Evolutionary conservation across 53 echinoderm and acorn worm genomes (phyloP).

Genomic region (Stichopus horrens): DNA sequence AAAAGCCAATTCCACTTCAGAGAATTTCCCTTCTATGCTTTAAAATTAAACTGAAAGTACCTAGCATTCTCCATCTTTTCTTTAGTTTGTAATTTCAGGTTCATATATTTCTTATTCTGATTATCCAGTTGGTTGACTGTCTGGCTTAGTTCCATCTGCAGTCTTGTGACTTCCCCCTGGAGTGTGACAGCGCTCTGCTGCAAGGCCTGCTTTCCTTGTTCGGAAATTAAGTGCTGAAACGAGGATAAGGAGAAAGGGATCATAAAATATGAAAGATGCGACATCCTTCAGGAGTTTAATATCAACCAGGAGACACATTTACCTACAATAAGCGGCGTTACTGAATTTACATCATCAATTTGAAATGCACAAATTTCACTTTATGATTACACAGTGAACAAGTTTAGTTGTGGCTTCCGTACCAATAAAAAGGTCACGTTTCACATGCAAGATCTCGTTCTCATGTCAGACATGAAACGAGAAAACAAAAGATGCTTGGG

Average conservation of each 20-base stretch:
- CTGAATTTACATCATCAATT: too few species aligned
- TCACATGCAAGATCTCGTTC: too few species aligned
- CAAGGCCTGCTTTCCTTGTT: conserved; percentile 77
- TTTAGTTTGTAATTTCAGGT: conserved; percentile 78
- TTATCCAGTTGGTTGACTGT: conserved; percentile 68
- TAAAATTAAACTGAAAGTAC: conserved; percentile 30
- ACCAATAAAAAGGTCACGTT: too few species aligned
- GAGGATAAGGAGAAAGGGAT: not conserved
- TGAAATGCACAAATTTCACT: too few species aligned
- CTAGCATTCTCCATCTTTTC: conserved; percentile 91
- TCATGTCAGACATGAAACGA: too few species aligned
- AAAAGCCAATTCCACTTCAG: not conserved
- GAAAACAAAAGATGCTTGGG: too few species aligned
- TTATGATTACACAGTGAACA: too few species aligned
- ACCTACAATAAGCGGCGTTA: too few species aligned
- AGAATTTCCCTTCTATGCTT: not conserved
- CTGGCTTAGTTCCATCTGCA: conserved; percentile 69
- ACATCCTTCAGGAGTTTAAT: too few species aligned
- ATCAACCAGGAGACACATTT: too few species aligned
- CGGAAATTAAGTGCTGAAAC: conserved; percentile 73
- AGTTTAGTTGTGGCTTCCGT: too few species aligned
- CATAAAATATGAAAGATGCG: not conserved
- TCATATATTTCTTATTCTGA: conserved; percentile 75
- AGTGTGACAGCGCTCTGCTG: conserved; percentile 65
- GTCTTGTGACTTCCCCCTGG: conserved; percentile 68